Percentiles rank a stretch among this genome's conserved stretches.
Evolutionary conservation across 2,888 invertebrate species (phyloP).

Genomic region (Fragum sueziense): DNA sequence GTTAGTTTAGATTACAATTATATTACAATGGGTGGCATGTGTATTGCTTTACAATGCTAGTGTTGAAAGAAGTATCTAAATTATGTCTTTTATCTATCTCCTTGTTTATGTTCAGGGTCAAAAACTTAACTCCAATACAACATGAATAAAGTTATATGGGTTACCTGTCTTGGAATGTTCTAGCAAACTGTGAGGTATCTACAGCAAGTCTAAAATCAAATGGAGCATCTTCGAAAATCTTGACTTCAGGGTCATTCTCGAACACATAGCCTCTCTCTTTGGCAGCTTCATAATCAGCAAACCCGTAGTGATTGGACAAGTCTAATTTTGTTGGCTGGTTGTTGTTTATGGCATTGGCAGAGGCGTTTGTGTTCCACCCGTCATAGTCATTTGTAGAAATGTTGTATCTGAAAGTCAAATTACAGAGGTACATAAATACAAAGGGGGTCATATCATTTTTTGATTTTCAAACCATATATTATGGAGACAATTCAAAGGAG

Average conservation of each 20-base stretch:
- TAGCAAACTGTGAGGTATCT: slow-evolving; percentile 81
- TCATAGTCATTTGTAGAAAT: slow-evolving; percentile 81
- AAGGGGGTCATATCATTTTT: too few relatives aligned
- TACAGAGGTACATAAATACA: too few relatives aligned
- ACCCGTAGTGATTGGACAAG: slow-evolving; percentile 71
- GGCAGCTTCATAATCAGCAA: slow-evolving; percentile 65
- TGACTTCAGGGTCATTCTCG: slow-evolving; percentile 78
- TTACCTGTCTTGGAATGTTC: slow-evolving; percentile 82
- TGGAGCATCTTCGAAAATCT: slow-evolving; percentile 76
- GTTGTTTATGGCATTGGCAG: slow-evolving; percentile 56
- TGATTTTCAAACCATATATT: too few relatives aligned
- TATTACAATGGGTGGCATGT: too few relatives aligned
- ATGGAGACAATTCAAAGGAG: too few relatives aligned
- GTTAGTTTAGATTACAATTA: too few relatives aligned
- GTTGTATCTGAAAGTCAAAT: slow-evolving; percentile 80
- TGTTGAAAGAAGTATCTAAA: too few relatives aligned
- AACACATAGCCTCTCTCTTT: slow-evolving; percentile 77
- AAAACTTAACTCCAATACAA: too few relatives aligned
- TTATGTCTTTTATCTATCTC: too few relatives aligned
- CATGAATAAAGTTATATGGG: slow-evolving; percentile 10
- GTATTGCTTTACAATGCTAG: too few relatives aligned
- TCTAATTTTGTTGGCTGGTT: slow-evolving; percentile 65
- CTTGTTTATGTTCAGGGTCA: too few relatives aligned
- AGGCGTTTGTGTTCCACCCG: slow-evolving; percentile 75
- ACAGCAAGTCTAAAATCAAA: slow-evolving; percentile 78